Conservation (phyloP, 2,888 invertebrate genomes). For the Phorcus lineatus region DNA sequence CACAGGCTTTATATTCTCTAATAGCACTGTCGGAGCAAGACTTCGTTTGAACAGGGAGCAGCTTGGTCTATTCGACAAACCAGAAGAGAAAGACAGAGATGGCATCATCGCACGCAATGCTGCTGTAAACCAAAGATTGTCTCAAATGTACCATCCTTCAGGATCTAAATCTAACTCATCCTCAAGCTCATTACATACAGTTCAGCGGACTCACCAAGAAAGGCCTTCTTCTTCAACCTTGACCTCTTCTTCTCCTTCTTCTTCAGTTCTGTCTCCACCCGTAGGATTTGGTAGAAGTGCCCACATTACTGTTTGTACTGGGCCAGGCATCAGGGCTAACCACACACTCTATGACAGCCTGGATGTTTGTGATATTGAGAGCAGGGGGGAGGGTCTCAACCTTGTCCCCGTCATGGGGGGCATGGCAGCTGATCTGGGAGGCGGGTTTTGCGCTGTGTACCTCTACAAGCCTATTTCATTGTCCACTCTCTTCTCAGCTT, state of each 20-base stretch:
- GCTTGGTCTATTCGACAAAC: constrained; percentile 64
- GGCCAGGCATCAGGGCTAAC: constrained; percentile 41
- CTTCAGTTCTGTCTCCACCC: background rate
- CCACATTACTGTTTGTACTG: constrained; percentile 59
- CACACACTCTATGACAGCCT: constrained; percentile 47
- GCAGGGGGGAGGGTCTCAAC: background rate
- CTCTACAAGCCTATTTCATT: constrained; percentile 35
- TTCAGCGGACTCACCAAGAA: background rate
- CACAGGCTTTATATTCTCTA: constrained; percentile 68
- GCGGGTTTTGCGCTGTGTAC: constrained; percentile 43
- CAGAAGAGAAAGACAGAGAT: constrained; percentile 50
- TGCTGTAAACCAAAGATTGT: background rate
- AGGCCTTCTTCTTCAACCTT: background rate
- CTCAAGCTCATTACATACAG: background rate
- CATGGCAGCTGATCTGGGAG: constrained; percentile 37
- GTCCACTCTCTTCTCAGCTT: constrained; percentile 35
- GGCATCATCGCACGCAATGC: background rate
- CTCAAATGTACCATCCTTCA: background rate
- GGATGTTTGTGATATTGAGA: constrained; percentile 39
- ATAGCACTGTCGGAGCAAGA: constrained; percentile 69
- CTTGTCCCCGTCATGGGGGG: constrained; percentile 35
- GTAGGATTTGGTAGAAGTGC: constrained; percentile 48
- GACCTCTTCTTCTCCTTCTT: background rate
- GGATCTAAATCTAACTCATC: background rate
- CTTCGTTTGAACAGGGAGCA: constrained; percentile 63